Percentiles rank a stretch among this genome's conserved stretches.
phyloP scores from a whole-genome alignment of 2,797 vertebrate species.

The Nannoperca obscura region DNA sequence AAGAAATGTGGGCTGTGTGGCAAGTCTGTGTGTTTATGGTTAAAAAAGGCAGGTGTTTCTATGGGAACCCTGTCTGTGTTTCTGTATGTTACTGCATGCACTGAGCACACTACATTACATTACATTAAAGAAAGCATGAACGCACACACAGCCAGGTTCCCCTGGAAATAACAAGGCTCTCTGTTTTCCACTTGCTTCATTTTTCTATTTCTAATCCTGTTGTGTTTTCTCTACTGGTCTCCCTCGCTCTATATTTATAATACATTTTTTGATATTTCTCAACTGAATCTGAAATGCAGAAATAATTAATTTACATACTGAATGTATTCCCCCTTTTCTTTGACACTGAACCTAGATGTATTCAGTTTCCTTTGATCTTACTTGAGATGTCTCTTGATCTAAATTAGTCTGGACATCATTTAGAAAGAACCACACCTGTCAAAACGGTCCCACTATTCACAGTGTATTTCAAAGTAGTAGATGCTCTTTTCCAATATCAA shows the following conservation, averaged over 20 bases:
- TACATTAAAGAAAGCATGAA: conserved; percentile 34
- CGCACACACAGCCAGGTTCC: conserved; percentile 28
- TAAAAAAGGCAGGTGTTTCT: conserved; percentile 46
- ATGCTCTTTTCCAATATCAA: background rate
- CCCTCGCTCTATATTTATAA: conserved; percentile 37
- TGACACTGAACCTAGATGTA: conserved; percentile 31
- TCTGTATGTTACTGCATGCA: conserved; percentile 25
- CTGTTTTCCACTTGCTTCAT: conserved; percentile 20
- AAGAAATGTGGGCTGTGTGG: conserved; percentile 45
- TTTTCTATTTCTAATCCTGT: conserved; percentile 20
- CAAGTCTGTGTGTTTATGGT: conserved; percentile 35
- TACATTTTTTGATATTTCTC: conserved; percentile 45
- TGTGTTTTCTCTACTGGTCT: conserved; percentile 22
- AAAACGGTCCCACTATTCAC: conserved; percentile 6
- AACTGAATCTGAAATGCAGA: conserved; percentile 59
- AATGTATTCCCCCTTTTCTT: conserved; percentile 55
- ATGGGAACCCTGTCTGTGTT: conserved; percentile 46
- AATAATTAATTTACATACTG: conserved; percentile 68
- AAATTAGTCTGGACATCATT: conserved; percentile 54
- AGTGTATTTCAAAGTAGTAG: conserved; percentile 27
- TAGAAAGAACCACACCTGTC: conserved; percentile 46
- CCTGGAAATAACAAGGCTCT: conserved; percentile 32
- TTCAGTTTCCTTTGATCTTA: conserved; percentile 64
- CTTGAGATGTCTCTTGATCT: conserved; percentile 70
- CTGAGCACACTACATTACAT: conserved; percentile 36